Conservation (phyloP, 2,113 vertebrate species). For the Malurus alboscapulatus region DNA sequence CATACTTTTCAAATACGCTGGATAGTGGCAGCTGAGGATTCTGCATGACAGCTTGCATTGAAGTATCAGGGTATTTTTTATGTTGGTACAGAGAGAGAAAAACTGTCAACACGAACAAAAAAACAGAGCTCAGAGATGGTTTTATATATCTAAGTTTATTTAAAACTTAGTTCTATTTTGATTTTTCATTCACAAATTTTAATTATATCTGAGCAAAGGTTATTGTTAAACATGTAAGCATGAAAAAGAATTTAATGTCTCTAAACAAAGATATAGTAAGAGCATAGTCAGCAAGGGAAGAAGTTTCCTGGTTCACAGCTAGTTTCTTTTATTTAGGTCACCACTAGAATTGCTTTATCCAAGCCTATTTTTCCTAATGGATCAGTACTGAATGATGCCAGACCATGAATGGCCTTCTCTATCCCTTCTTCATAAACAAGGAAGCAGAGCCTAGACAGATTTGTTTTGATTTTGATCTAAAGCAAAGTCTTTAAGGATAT, state of each 20-base stretch:
- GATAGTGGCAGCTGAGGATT: conserved; percentile 38
- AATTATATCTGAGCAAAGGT: conserved; percentile 8
- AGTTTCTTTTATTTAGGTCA: conserved; percentile 52
- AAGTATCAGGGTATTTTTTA: conserved; percentile 13
- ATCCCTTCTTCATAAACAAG: conserved; percentile 4
- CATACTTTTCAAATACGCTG: background rate
- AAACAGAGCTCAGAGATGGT: conserved; percentile 14
- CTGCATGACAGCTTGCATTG: background rate
- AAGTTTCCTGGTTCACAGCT: conserved; percentile 11
- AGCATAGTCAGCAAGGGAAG: background rate
- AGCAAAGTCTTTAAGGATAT: conserved; percentile 22
- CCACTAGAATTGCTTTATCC: background rate
- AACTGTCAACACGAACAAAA: conserved; percentile 16
- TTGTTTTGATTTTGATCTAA: conserved; percentile 18
- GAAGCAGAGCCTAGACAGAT: background rate
- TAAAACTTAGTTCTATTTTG: conserved; percentile 34
- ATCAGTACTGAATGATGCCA: conserved; percentile 12
- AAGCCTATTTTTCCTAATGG: background rate
- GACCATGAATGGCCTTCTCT: conserved; percentile 30
- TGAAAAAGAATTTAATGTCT: background rate
- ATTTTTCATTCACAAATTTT: conserved; percentile 41
- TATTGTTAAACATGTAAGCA: conserved; percentile 12
- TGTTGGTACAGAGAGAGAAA: conserved; percentile 33
- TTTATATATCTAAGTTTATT: conserved; percentile 24
- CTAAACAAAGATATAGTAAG: background rate